phyloP scores from a whole-genome alignment of 2,797 vertebrate genomes.

The Molossus alvarezi region DNA sequence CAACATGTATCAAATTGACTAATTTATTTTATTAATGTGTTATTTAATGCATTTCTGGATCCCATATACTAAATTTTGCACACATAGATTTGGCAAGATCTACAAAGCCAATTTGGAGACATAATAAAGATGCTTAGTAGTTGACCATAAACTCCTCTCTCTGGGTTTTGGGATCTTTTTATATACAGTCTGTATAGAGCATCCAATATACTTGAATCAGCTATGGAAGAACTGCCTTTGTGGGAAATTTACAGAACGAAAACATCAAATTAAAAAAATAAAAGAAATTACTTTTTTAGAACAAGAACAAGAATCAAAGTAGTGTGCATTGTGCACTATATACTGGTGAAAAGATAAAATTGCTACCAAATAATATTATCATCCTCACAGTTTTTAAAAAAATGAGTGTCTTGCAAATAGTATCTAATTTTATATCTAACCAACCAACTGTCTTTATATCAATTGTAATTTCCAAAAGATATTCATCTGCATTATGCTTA shows the following conservation, averaged over 20 bases:
- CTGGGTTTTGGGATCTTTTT: neutral
- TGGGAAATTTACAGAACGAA: neutral
- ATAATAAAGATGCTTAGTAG: neutral
- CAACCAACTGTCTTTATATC: neutral
- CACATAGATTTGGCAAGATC: neutral
- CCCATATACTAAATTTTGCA: neutral
- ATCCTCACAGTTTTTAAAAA: neutral
- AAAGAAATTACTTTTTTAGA: neutral
- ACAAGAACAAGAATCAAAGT: neutral
- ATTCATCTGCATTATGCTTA: neutral
- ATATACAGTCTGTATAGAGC: neutral
- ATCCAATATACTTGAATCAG: neutral
- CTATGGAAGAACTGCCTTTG: neutral
- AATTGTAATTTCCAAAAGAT: constrained; percentile 12
- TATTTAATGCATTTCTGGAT: neutral
- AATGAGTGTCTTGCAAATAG: neutral
- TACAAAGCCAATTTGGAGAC: neutral
- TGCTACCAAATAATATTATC: neutral
- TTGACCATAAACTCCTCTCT: neutral
- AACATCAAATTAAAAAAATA: neutral
- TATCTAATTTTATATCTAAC: neutral
- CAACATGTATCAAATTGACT: neutral
- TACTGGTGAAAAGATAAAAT: neutral
- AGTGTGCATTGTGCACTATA: neutral
- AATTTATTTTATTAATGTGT: neutral